phyloP scores from a whole-genome alignment of 1,140 invertebrate species.

The Heliconius melpomene region DNA sequence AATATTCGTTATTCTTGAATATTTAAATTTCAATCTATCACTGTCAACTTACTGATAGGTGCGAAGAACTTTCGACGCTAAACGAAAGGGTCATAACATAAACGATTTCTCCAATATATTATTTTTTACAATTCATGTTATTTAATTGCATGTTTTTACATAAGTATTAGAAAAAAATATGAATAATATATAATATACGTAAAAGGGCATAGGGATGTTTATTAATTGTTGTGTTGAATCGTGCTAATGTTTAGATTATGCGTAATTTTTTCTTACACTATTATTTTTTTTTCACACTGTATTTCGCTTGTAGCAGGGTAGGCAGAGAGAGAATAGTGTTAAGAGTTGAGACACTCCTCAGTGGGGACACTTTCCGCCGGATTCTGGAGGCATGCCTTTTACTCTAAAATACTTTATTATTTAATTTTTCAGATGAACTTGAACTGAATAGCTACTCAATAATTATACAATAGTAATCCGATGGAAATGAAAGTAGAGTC shows the following conservation, averaged over 20 bases:
- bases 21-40: constrained; percentile 34
- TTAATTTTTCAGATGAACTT: not conserved
- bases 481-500: constrained; percentile 9
- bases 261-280: not conserved
- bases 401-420: too few relatives aligned
- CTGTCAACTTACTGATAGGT: constrained; percentile 37
- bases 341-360: too few relatives aligned
- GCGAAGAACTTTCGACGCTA: constrained; percentile 43
- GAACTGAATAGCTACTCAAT: not conserved
- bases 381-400: too few relatives aligned
- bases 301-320: too few relatives aligned
- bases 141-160: constrained; percentile 16
- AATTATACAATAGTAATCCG: not conserved
- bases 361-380: too few relatives aligned
- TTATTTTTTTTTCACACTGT: not conserved
- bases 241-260: not conserved
- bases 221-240: not conserved
- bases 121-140: not conserved
- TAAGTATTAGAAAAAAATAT: not conserved
- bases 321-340: too few relatives aligned
- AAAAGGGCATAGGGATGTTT: not conserved
- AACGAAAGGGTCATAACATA: constrained; percentile 37
- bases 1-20: constrained; percentile 10
- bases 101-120: constrained; percentile 29
- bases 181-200: not conserved